Evolutionary conservation across 1,140 invertebrate species (phyloP), one percentile per base, ranked within the genome.

Genomic region (Eubasilissa regina): DNA sequence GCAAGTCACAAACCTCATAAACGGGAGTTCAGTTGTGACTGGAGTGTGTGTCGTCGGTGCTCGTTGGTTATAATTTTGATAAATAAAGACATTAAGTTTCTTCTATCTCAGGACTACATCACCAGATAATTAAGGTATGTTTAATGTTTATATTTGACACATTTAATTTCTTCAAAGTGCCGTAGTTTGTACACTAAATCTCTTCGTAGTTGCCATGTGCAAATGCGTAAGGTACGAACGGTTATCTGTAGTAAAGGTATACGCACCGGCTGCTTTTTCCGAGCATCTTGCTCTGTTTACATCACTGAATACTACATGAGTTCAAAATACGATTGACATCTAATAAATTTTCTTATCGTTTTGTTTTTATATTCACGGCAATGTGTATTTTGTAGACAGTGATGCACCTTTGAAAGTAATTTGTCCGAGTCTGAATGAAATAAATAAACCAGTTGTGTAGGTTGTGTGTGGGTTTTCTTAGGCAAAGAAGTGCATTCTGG

Each of bases 151-250:
- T 35, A 62, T 78, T 62, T 62, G 55, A 43, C 21, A 7, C 4
- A 62, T 62, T 43, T 62, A 9, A 48, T 45, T 4, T 21, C 7
- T 11, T 15, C 35, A 12, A 17, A 44, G 68, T 55, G 25, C 35
- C 25, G 13, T 73, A 62, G 12, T 73, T 25, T 51, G 77, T 11
- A n/a, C 1, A 11, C n/a, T 60, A 72, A 62, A 48, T 15, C 15
- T 1, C 43, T 58, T 73, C 17, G 68, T 73, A 78, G 43, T 74
- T 73, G 77, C 77, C 77, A 78, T 78, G 77, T 78, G 77, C 77
- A 78, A 60, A 78, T 78, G 77, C 77, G 77, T 78, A 73, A 78
- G 68, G 77, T 73, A 68, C 75, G 77, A 62, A 68, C 75, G 75
- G 47, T 78, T 78, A 72, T 55, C 51, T 45, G 44, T 78, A 78